A percentile compares a stretch with the other conserved stretches of the same genome.
Evolutionary conservation across 2,113 vertebrate genomes (phyloP).

Genomic region (Chaetodon auriga): DNA sequence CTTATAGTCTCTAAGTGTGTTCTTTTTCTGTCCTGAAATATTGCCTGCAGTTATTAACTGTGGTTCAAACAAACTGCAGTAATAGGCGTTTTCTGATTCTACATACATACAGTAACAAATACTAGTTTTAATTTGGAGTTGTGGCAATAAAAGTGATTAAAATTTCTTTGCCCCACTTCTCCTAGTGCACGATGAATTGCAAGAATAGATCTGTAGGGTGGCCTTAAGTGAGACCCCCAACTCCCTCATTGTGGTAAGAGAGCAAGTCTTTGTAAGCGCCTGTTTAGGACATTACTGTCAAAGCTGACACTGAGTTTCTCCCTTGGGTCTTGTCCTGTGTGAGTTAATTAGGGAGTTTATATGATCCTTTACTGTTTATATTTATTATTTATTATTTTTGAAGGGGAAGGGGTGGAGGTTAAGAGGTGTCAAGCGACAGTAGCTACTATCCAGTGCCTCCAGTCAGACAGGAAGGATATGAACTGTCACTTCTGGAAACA

Average conservation of each 20-base stretch:
- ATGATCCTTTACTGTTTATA: background rate
- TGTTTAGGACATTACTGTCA: background rate
- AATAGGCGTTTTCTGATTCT: background rate
- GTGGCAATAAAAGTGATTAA: background rate
- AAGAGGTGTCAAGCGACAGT: slow-evolving; percentile 43
- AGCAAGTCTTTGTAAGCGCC: background rate
- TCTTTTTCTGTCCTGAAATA: background rate
- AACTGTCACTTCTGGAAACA: slow-evolving; percentile 47
- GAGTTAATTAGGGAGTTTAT: slow-evolving; percentile 37
- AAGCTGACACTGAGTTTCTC: background rate
- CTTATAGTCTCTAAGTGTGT: background rate
- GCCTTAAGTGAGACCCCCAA: background rate
- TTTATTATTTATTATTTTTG: background rate
- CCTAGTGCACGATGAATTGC: background rate
- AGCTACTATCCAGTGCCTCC: background rate
- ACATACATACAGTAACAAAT: background rate
- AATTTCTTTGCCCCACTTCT: background rate
- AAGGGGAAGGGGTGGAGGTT: slow-evolving; percentile 6
- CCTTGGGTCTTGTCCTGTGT: background rate
- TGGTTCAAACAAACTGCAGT: background rate
- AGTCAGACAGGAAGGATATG: slow-evolving; percentile 70
- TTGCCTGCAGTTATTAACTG: background rate
- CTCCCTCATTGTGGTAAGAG: background rate
- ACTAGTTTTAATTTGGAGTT: background rate
- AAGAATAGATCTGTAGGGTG: background rate